These are phyloP conservation scores for Pangasius sanitwongsei DNA, from an alignment of 2,797 vertebrate genomes.

Conservation along the genomic window DNA sequence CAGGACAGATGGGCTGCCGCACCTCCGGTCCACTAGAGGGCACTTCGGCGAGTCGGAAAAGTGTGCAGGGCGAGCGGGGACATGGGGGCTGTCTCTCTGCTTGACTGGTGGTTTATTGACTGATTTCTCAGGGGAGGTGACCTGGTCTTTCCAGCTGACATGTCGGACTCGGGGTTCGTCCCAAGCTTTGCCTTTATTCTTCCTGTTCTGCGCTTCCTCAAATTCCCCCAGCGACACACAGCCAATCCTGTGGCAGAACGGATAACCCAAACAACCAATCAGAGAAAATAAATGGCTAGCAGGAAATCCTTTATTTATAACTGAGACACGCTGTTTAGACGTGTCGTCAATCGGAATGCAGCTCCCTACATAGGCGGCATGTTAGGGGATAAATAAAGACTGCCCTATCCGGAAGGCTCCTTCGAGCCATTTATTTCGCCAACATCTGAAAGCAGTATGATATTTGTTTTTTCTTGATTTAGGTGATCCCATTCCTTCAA, in stretches of 20 bases:
- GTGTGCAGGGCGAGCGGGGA: conserved; percentile 77
- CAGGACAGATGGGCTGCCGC: conserved; percentile 70
- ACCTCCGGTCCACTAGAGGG: conserved; percentile 69
- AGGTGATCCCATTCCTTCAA: too few relatives aligned
- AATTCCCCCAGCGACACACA: conserved; percentile 68
- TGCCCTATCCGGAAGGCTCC: background rate
- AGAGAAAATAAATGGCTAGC: background rate
- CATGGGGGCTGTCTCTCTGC: conserved; percentile 74
- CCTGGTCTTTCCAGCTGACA: conserved; percentile 53
- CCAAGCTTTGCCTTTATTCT: conserved; percentile 62
- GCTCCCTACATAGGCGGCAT: background rate
- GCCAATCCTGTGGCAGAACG: conserved; percentile 57
- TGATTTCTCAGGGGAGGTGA: conserved; percentile 67
- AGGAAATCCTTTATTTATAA: background rate
- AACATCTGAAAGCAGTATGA: too few relatives aligned
- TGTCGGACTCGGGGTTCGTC: conserved; percentile 29
- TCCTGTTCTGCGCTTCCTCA: conserved; percentile 78
- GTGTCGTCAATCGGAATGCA: background rate
- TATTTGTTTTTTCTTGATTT: too few relatives aligned
- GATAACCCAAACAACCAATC: conserved; percentile 5
- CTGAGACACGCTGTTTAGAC: background rate
- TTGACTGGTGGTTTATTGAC: conserved; percentile 70
- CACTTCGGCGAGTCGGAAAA: conserved; percentile 63
- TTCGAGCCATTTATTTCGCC: background rate
- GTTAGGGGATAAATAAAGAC: background rate